Evolutionary conservation across 1,140 invertebrate species (phyloP), one percentile per base, ranked within the genome.

Genomic region (Apis dorsata): DNA sequence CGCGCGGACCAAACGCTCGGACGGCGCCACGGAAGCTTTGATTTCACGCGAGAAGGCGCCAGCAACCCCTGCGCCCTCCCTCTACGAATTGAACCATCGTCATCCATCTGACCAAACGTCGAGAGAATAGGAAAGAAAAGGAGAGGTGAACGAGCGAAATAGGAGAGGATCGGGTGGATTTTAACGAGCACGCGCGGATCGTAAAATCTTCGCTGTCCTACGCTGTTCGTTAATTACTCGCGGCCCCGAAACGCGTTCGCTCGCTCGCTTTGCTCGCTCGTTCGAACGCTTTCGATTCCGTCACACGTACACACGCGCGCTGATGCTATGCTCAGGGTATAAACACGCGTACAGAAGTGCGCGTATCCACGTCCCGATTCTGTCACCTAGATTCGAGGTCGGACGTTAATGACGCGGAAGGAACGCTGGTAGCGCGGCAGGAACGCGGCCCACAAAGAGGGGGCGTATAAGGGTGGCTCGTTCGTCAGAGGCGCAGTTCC

Each of bases 161-260:
- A 13, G 66, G 66, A 34, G 34, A 2, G 49, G 34, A 63, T 70
- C 15, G 55, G 11, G 21, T 0, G 44, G 55, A 66, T 87, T 87
- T 83, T 87, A 86, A 87, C 76, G 80, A 87, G 77, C 59, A 60
- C 55, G 19, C 28, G 28, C n/a, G 73, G 51, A 51, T 81, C 79
- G 81, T 86, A 84, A 79, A 86, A 86, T 79, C 76, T 87, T 86
- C 73, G 70, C 79, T 83, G 70, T 78, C 55, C 70, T 34, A 44
- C 15, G 65, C n/a, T 19, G 59, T 80, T 87, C 80, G 84, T 87
- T 87, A 86, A 87, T 87, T 87, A 87, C 84, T 83, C 63, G 69
- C 79, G 70, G 81, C 70, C 74, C 83, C 79, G 71, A 60, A 72
- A 51, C 83, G 68, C 68, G n/a, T n/a, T 21, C 17, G 2, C 17